Evolutionary conservation across 37 sponge, comb jelly and placozoan species (phyloP), one percentile per base, ranked within the genome.

Genomic region (Crambe crambe): DNA sequence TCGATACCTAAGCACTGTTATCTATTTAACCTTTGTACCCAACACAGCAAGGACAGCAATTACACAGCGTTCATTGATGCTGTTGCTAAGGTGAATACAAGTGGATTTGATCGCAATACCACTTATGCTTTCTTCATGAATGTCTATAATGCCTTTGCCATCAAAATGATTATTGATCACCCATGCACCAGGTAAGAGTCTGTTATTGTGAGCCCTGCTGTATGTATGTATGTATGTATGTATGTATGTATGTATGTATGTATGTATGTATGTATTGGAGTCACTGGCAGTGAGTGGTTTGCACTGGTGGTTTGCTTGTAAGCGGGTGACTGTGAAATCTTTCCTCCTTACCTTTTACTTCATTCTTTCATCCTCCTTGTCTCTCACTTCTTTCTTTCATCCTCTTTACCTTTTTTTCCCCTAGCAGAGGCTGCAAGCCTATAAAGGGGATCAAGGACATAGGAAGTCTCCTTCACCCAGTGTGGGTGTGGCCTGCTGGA

Each of bases 141-240:
- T 77, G 87, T 82, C 37, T 91, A 91, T 79, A 91, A 91, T 81
- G 87, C 87, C 1, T 47, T 91, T 36, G 91, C 91, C 58, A 91
- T 91, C 27, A 85, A 80, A 44, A 91, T 91, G 91, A 85, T 91
- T 31, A 82, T 91, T 23, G 72, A 91, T 6, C 87, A 91, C 44
- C 87, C 91, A 6, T 91, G 91, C 60, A 27, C 37, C 15, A 42
- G 75, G 86, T 86, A 75, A 58, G 72, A 35, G 17, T 21, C 36
- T 6, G 30, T n/a, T n/a, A n/a, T n/a, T n/a, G n/a, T n/a, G n/a
- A n/a, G n/a, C n/a, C n/a, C n/a, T n/a, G n/a, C n/a, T n/a, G 56
- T 20, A 54, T 20, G 12, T 12, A 20, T 12, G 56, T 18, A 54
- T 18, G 18, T 54, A 18, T 12, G n/a, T n/a, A n/a, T n/a, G n/a